Percentiles rank a stretch among this genome's conserved stretches.
These are phyloP conservation scores for Chironomus striatipennis DNA, from an alignment of 1,140 invertebrate genomes.

Conservation along the genomic window DNA sequence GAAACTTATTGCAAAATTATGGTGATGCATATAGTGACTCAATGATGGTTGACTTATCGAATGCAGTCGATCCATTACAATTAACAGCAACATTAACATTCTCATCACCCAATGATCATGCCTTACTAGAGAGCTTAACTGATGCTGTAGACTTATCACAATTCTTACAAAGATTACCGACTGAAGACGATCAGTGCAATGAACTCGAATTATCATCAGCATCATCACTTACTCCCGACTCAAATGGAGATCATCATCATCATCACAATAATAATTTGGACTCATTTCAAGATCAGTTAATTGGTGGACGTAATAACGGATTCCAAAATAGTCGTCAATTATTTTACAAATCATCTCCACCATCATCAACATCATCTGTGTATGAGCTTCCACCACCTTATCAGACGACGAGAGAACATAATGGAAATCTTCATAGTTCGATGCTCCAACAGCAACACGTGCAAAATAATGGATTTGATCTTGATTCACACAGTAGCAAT, in stretches of 20 bases:
- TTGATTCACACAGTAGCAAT: constrained; percentile 64
- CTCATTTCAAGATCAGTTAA: constrained; percentile 35
- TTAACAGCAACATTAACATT: constrained; percentile 73
- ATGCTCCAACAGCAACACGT: neutral
- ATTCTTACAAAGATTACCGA: constrained; percentile 57
- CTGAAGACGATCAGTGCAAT: constrained; percentile 46
- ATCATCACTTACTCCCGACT: constrained; percentile 53
- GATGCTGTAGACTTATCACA: constrained; percentile 64
- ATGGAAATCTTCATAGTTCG: constrained; percentile 4
- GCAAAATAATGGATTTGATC: constrained; percentile 44
- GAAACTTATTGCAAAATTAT: constrained; percentile 40
- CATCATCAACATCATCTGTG: constrained; percentile 11
- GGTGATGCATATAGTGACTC: constrained; percentile 58
- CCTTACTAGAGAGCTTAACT: constrained; percentile 56
- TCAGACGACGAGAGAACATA: neutral
- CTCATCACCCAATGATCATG: constrained; percentile 63
- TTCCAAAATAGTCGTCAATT: constrained; percentile 35
- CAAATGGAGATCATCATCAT: constrained; percentile 46
- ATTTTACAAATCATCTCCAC: constrained; percentile 40
- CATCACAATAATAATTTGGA: constrained; percentile 42
- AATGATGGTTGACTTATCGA: constrained; percentile 71
- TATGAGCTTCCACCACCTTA: constrained; percentile 18
- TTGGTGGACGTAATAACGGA: constrained; percentile 35
- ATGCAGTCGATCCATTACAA: constrained; percentile 67
- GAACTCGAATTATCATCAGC: constrained; percentile 45